Base-by-base conservation (phyloP, 2,888 invertebrate genomes). In the Lymantria dispar region DNA sequence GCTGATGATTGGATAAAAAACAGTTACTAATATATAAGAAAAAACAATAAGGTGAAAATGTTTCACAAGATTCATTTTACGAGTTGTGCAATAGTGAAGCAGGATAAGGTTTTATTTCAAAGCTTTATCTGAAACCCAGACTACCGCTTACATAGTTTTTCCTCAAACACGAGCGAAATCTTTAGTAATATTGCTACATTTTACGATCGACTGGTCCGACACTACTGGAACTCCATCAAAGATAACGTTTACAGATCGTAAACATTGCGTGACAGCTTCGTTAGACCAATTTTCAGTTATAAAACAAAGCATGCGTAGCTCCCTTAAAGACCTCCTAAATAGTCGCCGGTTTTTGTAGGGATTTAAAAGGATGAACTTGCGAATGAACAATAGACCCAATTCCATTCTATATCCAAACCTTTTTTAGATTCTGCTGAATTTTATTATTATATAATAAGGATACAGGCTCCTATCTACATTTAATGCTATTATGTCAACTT, bases 201-300 rank as follows among this genome's bases (percentile, higher is more conserved):
- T 33, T 33, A 10, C 33, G 33, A 33, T 33, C 33, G 33, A 33
- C 33, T 33, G 33, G 9, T 10, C 33, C 8, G 33, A 33, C 33
- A 10, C 33, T 33, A 33, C 33, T 7, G 10, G 36, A 29, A 7
- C 47, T 66, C 45, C 29, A 36, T 55, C 52, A 45, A 45, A 64
- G 68, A 70, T 68, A 68, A 58, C 60, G 60, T 63, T 68, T 67
- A 67, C 64, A 67, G 62, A 56, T 71, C 70, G 50, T 75, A 72
- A 70, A 66, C 47, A 46, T 48, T 64, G 58, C 57, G 58, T 59
- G 64, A 62, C 66, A 59, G 58, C 59, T 59, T 42, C 52, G 52
- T 53, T 56, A 50, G 45, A 52, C 43, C 58, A 50, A 52, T 50
- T 57, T 55, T 58, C 52, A 60, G 64, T 51, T 68, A 68, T 69